These are phyloP conservation scores for Paramormyrops hopkinsi DNA, from an alignment of 2,797 vertebrate species.

Conservation along the genomic window DNA sequence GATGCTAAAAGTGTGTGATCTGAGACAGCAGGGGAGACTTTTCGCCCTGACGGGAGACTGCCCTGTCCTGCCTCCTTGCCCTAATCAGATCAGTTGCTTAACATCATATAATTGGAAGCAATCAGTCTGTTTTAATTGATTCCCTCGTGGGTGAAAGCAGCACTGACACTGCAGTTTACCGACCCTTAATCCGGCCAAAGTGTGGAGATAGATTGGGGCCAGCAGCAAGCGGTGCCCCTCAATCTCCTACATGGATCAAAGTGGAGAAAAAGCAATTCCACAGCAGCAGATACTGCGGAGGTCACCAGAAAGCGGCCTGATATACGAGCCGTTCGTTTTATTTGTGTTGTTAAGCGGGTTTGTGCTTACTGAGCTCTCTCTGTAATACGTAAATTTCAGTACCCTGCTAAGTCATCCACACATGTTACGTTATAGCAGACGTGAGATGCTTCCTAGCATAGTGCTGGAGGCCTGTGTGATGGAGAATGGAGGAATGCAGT, in stretches of 20 bases:
- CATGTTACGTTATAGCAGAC: not conserved
- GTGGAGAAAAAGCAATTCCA: constrained; percentile 22
- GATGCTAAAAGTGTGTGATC: not conserved
- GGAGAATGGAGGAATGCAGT: not conserved
- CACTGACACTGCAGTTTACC: constrained; percentile 43
- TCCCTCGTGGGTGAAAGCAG: constrained; percentile 30
- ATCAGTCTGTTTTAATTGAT: constrained; percentile 46
- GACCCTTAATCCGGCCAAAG: constrained; percentile 27
- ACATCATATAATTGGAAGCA: constrained; percentile 42
- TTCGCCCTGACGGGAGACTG: not conserved
- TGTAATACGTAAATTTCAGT: constrained; percentile 32
- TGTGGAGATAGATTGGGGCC: constrained; percentile 32
- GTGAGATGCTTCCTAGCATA: not conserved
- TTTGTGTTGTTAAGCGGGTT: constrained; percentile 38
- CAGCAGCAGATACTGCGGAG: constrained; percentile 21
- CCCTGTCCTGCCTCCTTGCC: constrained; percentile 1
- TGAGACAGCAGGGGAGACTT: not conserved
- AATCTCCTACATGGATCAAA: constrained; percentile 26
- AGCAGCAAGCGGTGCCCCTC: constrained; percentile 28
- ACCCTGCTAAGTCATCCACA: constrained; percentile 1
- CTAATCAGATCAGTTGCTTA: constrained; percentile 38
- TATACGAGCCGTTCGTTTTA: constrained; percentile 32
- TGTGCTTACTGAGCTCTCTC: constrained; percentile 39
- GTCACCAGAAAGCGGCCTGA: constrained; percentile 32
- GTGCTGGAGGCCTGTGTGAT: not conserved